Base-by-base conservation (phyloP, 2,797 vertebrate species). In the Epinephelus coioides region DNA sequence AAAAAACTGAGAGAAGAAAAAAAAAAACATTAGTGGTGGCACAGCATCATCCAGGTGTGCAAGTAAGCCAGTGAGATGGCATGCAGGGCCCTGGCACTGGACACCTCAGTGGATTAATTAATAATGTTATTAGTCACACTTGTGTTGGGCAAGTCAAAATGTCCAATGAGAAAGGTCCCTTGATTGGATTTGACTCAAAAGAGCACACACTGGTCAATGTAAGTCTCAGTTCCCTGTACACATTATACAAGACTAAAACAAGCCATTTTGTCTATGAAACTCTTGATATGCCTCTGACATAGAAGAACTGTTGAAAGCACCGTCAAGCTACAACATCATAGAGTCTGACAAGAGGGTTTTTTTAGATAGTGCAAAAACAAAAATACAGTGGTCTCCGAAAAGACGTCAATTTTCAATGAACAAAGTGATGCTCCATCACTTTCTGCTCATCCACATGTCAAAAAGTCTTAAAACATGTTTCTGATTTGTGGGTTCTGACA, bases 71-170 rank as follows among this genome's bases (percentile, higher is more conserved):
- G 17, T 25, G 40, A 72, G 34, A 51, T 60, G 34, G 55, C 15
- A 53, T 14, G 10, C 18, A 21, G 4, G 21, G 21, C 19, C 44
- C 54, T 23, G 46, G 10, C 76, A 69, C 13, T 10, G 17, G 51
- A 69, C 44, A 71, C 21, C 15, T 27, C 19, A 64, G 77, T 69
- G 27, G 7, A 70, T 46, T 12, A 10, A 62, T 65, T 53, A 59
- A 21, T 21, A 21, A 21, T 21, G 10, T 43, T 50, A 30, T 78
- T 69, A 78, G 77, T 60, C 47, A 23, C 76, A 78, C 47, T 3
- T 76, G 49, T 23, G 10, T 69, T 56, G 67, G 14, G 44, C 6
- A 19, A 13, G 25, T 53, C 21, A 3, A 69, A 69, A 27, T 44
- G 18, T 67, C 43, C 61, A 1, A 18, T n/a, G 8, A 43, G 53